These are phyloP conservation scores for Dolichomitus sp. DNA, from an alignment of 2,888 invertebrate species.

Conservation along the genomic window DNA sequence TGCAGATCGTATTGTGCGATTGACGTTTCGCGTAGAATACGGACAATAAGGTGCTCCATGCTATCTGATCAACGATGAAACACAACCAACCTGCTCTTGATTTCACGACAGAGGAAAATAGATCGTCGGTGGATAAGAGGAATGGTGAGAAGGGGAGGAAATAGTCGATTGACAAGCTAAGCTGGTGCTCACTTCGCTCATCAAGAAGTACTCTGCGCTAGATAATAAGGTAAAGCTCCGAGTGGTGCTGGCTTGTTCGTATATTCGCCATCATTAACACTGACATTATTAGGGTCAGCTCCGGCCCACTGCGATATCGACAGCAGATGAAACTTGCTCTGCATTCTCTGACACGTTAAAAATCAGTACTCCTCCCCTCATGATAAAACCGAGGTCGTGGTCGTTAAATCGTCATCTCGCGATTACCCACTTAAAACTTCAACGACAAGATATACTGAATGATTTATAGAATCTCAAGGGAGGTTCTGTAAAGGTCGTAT, in stretches of 20 bases:
- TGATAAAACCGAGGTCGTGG: conserved; percentile 13
- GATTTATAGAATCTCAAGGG: conserved; percentile 21
- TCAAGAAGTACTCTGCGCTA: conserved; percentile 49
- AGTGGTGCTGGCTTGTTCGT: conserved; percentile 18
- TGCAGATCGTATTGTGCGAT: conserved; percentile 10
- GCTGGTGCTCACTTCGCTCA: conserved; percentile 45
- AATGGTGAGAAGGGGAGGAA: conserved; percentile 1
- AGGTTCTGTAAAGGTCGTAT: conserved; percentile 37
- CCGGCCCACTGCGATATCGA: conserved; percentile 36
- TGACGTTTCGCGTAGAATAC: conserved; percentile 2
- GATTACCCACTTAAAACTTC: conserved; percentile 34
- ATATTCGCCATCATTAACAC: conserved; percentile 4
- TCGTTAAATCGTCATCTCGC: conserved; percentile 12
- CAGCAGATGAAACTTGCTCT: conserved; percentile 13
- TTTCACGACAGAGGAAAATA: conserved; percentile 24
- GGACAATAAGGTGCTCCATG: not conserved
- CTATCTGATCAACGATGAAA: conserved; percentile 27
- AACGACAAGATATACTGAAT: not conserved
- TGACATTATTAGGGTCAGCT: conserved; percentile 49
- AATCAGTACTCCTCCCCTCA: conserved; percentile 1
- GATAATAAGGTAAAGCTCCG: conserved; percentile 45
- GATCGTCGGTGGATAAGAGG: not conserved
- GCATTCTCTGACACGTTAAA: conserved; percentile 35
- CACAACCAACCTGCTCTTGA: not conserved
- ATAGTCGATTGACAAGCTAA: conserved; percentile 47